phyloP scores from a whole-genome alignment of 2,888 invertebrate species.

The Cryptocheilus praepositus region DNA sequence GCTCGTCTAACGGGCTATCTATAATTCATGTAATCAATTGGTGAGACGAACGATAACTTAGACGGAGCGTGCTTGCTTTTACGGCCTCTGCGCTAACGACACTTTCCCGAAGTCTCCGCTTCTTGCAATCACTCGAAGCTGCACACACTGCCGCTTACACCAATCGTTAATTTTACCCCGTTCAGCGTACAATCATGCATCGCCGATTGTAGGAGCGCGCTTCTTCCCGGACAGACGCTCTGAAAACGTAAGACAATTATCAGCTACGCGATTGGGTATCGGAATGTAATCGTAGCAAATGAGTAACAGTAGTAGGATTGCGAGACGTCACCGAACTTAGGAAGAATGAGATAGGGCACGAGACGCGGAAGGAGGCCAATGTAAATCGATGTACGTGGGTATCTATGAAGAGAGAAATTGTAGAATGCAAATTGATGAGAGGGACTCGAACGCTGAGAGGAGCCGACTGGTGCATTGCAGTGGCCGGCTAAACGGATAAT shows the following conservation, averaged over 20 bases:
- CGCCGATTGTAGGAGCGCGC: too few relatives aligned
- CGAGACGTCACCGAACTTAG: neutral
- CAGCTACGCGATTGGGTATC: too few relatives aligned
- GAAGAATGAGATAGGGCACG: neutral
- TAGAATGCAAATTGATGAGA: slow-evolving; percentile 60
- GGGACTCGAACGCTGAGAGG: slow-evolving; percentile 46
- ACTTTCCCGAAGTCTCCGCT: neutral
- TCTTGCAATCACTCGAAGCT: too few relatives aligned
- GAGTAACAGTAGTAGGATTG: too few relatives aligned
- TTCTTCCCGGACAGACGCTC: too few relatives aligned
- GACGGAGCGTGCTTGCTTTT: slow-evolving; percentile 50
- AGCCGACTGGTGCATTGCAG: slow-evolving; percentile 67
- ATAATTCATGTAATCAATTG: slow-evolving; percentile 68
- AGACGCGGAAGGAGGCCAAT: slow-evolving; percentile 24
- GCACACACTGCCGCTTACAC: too few relatives aligned
- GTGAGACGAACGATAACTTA: slow-evolving; percentile 59
- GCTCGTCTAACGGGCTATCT: slow-evolving; percentile 40
- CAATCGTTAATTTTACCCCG: too few relatives aligned
- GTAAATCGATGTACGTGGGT: slow-evolving; percentile 52
- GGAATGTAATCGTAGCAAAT: too few relatives aligned
- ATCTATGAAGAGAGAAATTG: slow-evolving; percentile 49
- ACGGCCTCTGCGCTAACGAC: slow-evolving; percentile 44
- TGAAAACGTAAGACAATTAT: too few relatives aligned
- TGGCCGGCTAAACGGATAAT: slow-evolving; percentile 66
- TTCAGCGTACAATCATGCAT: too few relatives aligned